phyloP scores from a whole-genome alignment of 2,113 vertebrate genomes.

The Apodemus speciosus region DNA sequence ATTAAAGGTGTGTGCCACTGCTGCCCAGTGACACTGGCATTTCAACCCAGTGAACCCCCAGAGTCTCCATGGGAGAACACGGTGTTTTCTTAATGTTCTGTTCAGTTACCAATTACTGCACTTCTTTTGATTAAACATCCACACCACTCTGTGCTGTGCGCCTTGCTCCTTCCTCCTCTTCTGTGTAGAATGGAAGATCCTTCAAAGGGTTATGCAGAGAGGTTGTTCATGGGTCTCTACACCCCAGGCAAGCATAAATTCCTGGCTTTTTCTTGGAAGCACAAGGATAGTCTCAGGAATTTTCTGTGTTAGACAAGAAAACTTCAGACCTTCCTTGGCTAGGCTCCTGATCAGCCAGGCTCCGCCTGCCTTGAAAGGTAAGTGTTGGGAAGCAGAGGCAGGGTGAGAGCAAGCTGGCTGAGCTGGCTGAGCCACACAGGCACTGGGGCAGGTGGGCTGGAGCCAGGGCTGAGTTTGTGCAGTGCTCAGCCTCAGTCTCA shows the following conservation, averaged over 20 bases:
- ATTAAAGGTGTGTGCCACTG: no score
- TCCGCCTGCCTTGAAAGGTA: conserved; percentile 8
- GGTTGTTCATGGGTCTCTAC: conserved; percentile 5
- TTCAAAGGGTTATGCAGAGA: not conserved
- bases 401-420: not conserved
- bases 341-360: not conserved
- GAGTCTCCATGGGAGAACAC: not conserved
- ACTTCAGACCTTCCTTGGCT: not conserved
- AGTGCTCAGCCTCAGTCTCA: no score
- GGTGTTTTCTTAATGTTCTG: conserved; percentile 9
- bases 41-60: not conserved
- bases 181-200: not conserved
- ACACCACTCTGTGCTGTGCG: not conserved
- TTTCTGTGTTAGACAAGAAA: not conserved
- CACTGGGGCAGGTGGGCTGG: not conserved
- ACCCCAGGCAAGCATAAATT: conserved; percentile 8
- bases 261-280: not conserved
- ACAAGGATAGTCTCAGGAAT: conserved; percentile 19
- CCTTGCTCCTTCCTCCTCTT: not conserved
- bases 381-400: not conserved
- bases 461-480: not conserved
- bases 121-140: not conserved
- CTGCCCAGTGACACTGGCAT: not conserved
- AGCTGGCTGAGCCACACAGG: not conserved
- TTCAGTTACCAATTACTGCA: not conserved